A percentile compares a stretch with the other conserved stretches of the same genome.
Conservation (phyloP, 1,140 invertebrate genomes). For the Carposina sasakii region DNA sequence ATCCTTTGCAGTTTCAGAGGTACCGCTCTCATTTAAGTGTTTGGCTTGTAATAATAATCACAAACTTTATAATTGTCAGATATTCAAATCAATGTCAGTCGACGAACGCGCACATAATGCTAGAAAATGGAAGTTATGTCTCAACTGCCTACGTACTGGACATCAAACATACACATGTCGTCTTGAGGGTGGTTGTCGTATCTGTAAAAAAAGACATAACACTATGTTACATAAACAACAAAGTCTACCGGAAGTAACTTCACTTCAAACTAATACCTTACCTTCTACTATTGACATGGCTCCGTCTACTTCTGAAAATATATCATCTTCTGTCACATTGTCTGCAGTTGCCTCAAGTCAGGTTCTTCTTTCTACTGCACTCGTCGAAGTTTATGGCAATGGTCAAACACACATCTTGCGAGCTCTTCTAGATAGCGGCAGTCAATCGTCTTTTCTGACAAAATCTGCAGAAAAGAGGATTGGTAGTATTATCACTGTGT, state of each 20-base stretch:
- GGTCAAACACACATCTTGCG: background rate
- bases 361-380: background rate
- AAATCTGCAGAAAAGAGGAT: no score
- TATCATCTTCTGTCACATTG: no score
- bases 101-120: conserved; percentile 6
- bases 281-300: no score
- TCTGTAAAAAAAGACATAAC: conserved; percentile 6
- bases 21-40: no score
- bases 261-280: no score
- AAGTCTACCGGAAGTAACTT: no score
- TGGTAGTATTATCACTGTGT: no score
- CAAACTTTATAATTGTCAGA: conserved; percentile 2
- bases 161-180: background rate
- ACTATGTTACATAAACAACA: background rate
- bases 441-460: conserved; percentile 3
- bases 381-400: conserved; percentile 3
- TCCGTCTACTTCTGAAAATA: no score
- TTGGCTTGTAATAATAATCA: background rate
- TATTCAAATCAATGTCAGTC: conserved; percentile 2
- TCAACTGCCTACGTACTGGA: conserved; percentile 6
- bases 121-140: conserved; percentile 5
- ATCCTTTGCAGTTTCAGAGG: background rate
- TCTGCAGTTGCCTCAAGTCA: background rate
- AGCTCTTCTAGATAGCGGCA: background rate
- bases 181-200: conserved; percentile 1